A percentile compares a stretch with the other conserved stretches of the same genome.
Evolutionary conservation across 2,113 vertebrate genomes (phyloP).

Genomic region (Carassius gibelio): DNA sequence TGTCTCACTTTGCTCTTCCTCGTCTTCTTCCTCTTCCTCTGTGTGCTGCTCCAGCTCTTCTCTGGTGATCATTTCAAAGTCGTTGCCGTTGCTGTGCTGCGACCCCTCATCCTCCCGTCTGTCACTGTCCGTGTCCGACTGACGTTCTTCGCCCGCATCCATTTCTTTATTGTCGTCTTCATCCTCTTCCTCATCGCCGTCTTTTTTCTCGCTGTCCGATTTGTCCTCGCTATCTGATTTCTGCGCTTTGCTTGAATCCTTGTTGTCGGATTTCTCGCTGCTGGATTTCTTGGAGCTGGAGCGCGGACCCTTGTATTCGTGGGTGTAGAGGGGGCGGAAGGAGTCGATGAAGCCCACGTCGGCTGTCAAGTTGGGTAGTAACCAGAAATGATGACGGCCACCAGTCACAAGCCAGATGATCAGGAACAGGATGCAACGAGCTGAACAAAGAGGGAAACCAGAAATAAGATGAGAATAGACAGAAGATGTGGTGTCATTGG

Average conservation of each 20-base stretch:
- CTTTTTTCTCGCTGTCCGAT: constrained; percentile 94
- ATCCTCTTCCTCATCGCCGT: constrained; percentile 81
- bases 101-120: constrained; percentile 93
- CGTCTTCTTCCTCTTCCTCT: constrained; percentile 86
- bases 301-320: constrained; percentile 96
- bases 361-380: constrained; percentile 96
- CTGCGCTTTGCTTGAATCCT: constrained; percentile 77
- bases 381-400: constrained; percentile 99
- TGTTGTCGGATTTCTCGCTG: constrained; percentile 56
- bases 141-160: constrained; percentile 77
- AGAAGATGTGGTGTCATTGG: not conserved
- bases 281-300: constrained; percentile 84
- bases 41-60: constrained; percentile 98
- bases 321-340: constrained; percentile 97
- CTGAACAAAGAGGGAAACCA: constrained; percentile 68
- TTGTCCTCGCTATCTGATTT: constrained; percentile 93
- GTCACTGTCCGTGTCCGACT: constrained; percentile 97
- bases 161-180: constrained; percentile 76
- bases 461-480: not conserved
- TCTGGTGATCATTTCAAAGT: constrained; percentile 99
- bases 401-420: constrained; percentile 97
- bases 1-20: constrained; percentile 72
- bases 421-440: constrained; percentile 97
- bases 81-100: constrained; percentile 98
- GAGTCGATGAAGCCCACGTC: constrained; percentile 99